A percentile compares a stretch with the other conserved stretches of the same genome.
These are phyloP conservation scores for Thymelicus sylvestris DNA, from an alignment of 2,888 invertebrate genomes.

Conservation along the genomic window DNA sequence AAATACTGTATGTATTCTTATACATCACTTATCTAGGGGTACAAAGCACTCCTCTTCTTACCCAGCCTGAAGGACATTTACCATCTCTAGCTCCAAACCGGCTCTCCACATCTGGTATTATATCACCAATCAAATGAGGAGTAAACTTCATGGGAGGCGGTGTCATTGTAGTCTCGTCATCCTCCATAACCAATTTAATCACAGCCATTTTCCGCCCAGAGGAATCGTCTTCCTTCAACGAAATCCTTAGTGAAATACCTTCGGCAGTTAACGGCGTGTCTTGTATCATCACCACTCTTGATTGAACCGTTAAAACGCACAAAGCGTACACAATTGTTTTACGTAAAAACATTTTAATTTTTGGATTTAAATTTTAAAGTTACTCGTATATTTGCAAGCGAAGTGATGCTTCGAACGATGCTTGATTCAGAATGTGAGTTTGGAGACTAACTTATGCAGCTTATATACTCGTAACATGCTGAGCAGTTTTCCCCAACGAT, in stretches of 20 bases:
- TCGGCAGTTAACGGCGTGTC: background rate
- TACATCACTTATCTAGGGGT: constrained; percentile 7
- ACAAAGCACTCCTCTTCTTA: constrained; percentile 6
- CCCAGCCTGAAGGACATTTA: constrained; percentile 11
- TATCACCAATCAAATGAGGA: constrained; percentile 9
- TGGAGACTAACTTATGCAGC: background rate
- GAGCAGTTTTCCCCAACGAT: background rate
- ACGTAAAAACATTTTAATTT: background rate
- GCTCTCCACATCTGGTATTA: constrained; percentile 19
- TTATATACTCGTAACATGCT: background rate
- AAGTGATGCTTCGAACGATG: too few species aligned
- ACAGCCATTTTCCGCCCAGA: constrained; percentile 5
- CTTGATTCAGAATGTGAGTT: too few species aligned
- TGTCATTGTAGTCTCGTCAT: background rate
- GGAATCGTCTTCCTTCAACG: background rate
- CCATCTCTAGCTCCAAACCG: constrained; percentile 10
- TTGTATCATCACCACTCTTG: background rate
- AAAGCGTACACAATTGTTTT: background rate
- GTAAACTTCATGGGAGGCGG: constrained; percentile 14
- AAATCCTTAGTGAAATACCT: background rate
- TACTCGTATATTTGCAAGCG: too few species aligned
- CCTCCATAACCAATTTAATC: constrained; percentile 1
- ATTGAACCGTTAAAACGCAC: background rate
- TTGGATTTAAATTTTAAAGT: too few species aligned
- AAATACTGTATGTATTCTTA: too few species aligned